Conservation (phyloP, 2,113 vertebrate species). For the Thamnophis sirtalis region DNA sequence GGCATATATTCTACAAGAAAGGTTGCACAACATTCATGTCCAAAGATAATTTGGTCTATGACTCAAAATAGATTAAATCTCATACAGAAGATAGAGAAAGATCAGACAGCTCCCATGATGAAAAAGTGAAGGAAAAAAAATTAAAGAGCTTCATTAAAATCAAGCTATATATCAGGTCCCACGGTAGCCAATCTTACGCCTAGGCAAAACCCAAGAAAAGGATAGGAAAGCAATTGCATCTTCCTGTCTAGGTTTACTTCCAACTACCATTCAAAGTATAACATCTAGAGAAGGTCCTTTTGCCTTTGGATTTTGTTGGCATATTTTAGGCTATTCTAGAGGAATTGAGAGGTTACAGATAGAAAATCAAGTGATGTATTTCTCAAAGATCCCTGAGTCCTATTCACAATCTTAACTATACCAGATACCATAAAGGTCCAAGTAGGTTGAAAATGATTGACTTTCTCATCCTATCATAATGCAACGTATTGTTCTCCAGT, state of each 20-base stretch:
- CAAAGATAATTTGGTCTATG: neutral
- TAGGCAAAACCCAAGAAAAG: neutral
- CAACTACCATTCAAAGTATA: neutral
- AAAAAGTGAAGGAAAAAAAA: neutral
- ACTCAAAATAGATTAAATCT: neutral
- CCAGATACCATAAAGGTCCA: neutral
- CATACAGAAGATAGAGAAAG: neutral
- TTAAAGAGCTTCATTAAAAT: neutral
- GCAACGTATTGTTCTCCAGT: neutral
- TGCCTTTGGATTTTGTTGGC: neutral
- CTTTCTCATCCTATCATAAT: neutral
- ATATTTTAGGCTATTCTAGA: neutral
- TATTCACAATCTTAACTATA: neutral
- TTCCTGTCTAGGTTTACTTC: neutral
- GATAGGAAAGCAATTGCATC: neutral
- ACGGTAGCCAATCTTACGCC: neutral
- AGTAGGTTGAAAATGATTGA: neutral
- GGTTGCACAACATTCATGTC: neutral
- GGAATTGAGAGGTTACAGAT: neutral
- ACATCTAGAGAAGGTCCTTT: neutral
- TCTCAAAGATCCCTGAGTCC: neutral
- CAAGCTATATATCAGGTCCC: neutral
- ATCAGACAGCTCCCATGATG: neutral
- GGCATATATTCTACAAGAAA: neutral
- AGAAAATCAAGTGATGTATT: neutral